Base-by-base conservation (phyloP, 2,888 invertebrate genomes). In the Drosophila multiciliata region DNA sequence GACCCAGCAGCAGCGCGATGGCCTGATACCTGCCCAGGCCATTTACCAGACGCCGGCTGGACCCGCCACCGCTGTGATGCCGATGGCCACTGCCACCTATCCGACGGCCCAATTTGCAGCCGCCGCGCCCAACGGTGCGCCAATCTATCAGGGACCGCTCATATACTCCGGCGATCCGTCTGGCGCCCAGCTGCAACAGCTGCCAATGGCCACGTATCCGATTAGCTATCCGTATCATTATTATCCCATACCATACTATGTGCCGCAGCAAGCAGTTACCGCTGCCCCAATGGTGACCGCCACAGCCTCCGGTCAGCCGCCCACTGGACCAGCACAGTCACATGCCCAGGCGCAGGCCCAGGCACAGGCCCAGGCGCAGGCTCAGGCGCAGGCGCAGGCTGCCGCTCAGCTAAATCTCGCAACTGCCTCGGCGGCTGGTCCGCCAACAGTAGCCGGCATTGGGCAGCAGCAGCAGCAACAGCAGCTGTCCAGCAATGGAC, bases 161-260 rank as follows among this genome's bases (percentile, higher is more conserved):
- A 90, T 93, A n/a, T 93, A 93, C 75, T 92, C 93, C 42, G 91
- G 92, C 42, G 93, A 93, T 70, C 93, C 93, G 69, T 91, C 91
- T 71, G 81, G 88, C 23, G 86, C 76, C 2, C 92, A 92, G 79
- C 77, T 93, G 77, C 93, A 92, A 70, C 93, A 93, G 82, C 91
- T 93, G 78, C 93, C 93, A 45, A 90, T 93, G 87, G 88, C 91
- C 68, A 91, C 93, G 63, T 93, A 93, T 86, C 93, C 93, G 11
- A 92, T 93, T 66, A 90, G 92, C 61, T 93, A 93, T 88, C 91
- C 92, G 63, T 93, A 93, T 89, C 92, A 92, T 29, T 93, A 93
- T 63, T 93, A 93, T 90, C 92, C 93, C 60, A 93, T 93, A 92
- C 92, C 93, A 60, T 93, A 93, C 82, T 93, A 93, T 80, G 90